Percentiles rank a stretch among this genome's conserved stretches.
phyloP scores from a whole-genome alignment of 2,888 invertebrate genomes.

The Megalurothrips usitatus region DNA sequence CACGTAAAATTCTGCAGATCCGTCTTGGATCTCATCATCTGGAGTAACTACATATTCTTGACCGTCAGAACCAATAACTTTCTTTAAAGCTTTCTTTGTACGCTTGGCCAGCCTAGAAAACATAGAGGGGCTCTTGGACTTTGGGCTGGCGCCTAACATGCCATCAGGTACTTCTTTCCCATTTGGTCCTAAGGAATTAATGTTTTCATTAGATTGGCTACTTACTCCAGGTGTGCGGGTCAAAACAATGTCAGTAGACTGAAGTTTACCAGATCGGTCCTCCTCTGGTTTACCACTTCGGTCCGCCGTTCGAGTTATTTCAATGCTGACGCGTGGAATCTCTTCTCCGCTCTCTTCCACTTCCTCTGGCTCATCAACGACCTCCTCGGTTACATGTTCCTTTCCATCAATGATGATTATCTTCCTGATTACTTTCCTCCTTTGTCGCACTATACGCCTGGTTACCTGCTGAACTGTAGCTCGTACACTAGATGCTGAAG shows the following conservation, averaged over 20 bases:
- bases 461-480: conserved; percentile 80
- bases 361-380: conserved; percentile 79
- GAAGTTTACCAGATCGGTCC: not conserved
- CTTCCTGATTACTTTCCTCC: conserved; percentile 68
- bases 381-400: conserved; percentile 76
- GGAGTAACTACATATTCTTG: conserved; percentile 21
- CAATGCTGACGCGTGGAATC: conserved; percentile 66
- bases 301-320: conserved; percentile 56
- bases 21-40: not conserved
- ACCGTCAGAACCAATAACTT: conserved; percentile 15
- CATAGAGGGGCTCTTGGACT: conserved; percentile 36
- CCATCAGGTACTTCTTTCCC: not conserved
- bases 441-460: conserved; percentile 41
- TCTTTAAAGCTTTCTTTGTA: conserved; percentile 36
- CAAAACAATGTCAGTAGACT: not conserved
- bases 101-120: conserved; percentile 41
- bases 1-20: not conserved
- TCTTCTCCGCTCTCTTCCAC: conserved; percentile 67
- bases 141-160: conserved; percentile 25
- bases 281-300: conserved; percentile 47
- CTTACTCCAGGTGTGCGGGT: not conserved
- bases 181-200: not conserved
- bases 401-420: conserved; percentile 76
- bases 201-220: not conserved
- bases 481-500: conserved; percentile 66